Percentiles rank a stretch among this genome's conserved stretches.
phyloP scores from a whole-genome alignment of 2,113 vertebrate genomes.

The Scytalopus superciliaris region DNA sequence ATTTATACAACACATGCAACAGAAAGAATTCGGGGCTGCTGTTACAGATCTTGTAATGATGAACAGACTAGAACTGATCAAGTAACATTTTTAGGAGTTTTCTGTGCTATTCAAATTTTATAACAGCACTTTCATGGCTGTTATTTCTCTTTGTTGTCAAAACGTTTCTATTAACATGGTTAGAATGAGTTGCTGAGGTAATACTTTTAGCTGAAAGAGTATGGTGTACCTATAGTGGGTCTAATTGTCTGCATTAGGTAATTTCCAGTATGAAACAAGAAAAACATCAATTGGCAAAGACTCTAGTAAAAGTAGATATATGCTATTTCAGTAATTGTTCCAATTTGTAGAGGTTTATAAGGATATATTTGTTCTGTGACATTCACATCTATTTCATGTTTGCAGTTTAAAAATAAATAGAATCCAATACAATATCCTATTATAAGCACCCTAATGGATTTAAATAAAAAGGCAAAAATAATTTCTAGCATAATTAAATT shows the following conservation, averaged over 20 bases:
- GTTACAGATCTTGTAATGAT: background rate
- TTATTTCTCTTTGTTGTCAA: background rate
- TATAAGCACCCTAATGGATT: background rate
- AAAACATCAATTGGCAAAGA: background rate
- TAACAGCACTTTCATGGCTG: background rate
- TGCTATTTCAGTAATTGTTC: conserved; percentile 1
- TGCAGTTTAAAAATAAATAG: conserved; percentile 16
- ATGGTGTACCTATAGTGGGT: background rate
- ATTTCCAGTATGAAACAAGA: background rate
- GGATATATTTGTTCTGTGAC: background rate
- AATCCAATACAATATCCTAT: background rate
- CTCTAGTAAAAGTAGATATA: background rate
- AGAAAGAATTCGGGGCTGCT: background rate
- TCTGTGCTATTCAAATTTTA: background rate
- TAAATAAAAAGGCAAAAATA: background rate
- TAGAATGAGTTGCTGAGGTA: background rate
- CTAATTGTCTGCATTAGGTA: background rate
- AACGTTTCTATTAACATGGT: background rate
- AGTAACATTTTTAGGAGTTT: background rate
- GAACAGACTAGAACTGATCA: background rate
- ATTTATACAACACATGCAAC: background rate
- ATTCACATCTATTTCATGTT: background rate
- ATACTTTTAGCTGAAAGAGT: background rate
- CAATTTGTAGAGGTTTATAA: background rate
- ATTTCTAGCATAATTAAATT: background rate